A percentile compares a stretch with the other conserved stretches of the same genome.
phyloP scores from a whole-genome alignment of 2,113 vertebrate genomes.

The Pterocles orientalis region DNA sequence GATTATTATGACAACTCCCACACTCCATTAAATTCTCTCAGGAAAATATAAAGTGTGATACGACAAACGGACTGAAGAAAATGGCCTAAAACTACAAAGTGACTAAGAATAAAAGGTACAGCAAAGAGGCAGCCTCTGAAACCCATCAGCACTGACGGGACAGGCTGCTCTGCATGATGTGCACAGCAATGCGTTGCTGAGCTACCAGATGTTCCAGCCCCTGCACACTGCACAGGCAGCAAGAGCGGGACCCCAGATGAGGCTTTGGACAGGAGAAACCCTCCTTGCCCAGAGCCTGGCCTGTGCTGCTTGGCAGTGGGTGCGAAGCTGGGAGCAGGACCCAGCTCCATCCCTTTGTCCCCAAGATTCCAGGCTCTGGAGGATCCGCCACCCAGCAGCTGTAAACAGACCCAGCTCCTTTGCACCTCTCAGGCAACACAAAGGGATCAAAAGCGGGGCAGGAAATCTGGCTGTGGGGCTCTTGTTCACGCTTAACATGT shows the following conservation, averaged over 20 bases:
- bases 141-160: accelerated
- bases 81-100: background rate
- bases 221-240: accelerated
- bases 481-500: background rate
- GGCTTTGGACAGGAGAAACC: background rate
- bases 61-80: background rate
- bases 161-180: background rate
- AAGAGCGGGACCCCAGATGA: too few species aligned
- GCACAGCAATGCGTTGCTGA: accelerated
- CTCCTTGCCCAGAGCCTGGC: background rate
- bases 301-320: background rate
- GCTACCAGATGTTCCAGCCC: background rate
- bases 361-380: background rate
- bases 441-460: slow-evolving; percentile 1
- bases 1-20: slow-evolving; percentile 27
- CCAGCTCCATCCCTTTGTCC: background rate
- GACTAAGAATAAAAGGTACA: background rate
- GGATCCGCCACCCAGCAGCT: background rate
- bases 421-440: background rate
- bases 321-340: background rate
- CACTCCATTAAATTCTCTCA: slow-evolving; percentile 40
- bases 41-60: background rate
- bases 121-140: background rate
- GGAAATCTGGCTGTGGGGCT: background rate
- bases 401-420: background rate